Evolutionary conservation across 2,113 vertebrate species (phyloP).

Genomic region (Poecile atricapillus): DNA sequence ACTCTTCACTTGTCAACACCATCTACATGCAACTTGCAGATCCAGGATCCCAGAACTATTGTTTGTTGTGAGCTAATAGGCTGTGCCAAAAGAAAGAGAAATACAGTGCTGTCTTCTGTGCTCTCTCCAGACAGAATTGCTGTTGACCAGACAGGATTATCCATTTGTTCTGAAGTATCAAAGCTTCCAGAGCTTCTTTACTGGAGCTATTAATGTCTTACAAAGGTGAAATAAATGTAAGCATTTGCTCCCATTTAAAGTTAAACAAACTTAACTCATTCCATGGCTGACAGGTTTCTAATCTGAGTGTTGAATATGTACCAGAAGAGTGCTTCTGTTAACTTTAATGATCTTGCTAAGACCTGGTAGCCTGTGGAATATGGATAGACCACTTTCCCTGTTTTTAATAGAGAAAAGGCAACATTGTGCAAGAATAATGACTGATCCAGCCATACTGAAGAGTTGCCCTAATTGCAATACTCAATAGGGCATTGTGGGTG

Average conservation of each 20-base stretch:
- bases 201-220: neutral
- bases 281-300: neutral
- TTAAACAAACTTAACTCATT: neutral
- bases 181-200: neutral
- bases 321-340: neutral
- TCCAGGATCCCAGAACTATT: neutral
- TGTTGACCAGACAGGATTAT: neutral
- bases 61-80: neutral
- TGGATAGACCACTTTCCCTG: neutral
- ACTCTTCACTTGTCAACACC: neutral
- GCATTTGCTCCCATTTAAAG: neutral
- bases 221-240: neutral
- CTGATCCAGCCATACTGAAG: neutral
- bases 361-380: neutral
- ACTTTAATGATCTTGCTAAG: neutral
- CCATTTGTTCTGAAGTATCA: neutral
- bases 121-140: neutral
- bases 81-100: neutral
- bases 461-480: neutral
- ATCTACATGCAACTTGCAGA: neutral
- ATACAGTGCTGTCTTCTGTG: neutral
- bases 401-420: neutral
- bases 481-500: rapidly evolving
- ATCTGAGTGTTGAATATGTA: neutral
- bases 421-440: neutral